Percentiles rank a stretch among this genome's conserved stretches.
These are phyloP conservation scores for Hyposoter didymator DNA, from an alignment of 2,888 invertebrate genomes.

Conservation along the genomic window DNA sequence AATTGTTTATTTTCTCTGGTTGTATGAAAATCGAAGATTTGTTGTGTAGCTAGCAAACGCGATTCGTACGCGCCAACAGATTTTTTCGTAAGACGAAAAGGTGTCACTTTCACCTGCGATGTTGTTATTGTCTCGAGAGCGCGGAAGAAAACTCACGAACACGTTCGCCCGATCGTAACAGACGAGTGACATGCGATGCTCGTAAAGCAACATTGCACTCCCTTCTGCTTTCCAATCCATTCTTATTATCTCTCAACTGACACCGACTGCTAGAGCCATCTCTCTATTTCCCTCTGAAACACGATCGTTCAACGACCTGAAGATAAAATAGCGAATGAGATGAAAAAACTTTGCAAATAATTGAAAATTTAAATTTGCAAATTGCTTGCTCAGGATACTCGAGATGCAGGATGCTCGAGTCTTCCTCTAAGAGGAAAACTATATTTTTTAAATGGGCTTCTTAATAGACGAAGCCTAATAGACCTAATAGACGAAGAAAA, in stretches of 20 bases:
- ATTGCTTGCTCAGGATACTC: too few relatives aligned
- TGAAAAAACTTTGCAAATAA: too few relatives aligned
- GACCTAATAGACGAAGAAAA: too few relatives aligned
- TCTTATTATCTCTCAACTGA: conserved; percentile 39
- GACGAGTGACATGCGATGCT: background rate
- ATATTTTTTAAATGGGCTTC: too few relatives aligned
- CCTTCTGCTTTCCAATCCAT: conserved; percentile 10
- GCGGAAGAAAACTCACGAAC: background rate
- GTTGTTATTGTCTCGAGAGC: conserved; percentile 22
- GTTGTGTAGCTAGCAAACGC: too few relatives aligned
- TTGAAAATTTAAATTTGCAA: too few relatives aligned
- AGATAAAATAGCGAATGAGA: background rate
- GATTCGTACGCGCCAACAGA: background rate
- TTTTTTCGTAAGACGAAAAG: background rate
- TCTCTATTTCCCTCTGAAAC: conserved; percentile 42
- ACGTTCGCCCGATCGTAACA: background rate
- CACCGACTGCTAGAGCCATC: conserved; percentile 62
- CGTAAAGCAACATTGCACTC: background rate
- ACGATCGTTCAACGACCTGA: background rate
- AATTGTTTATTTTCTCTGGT: background rate
- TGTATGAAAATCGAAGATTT: background rate
- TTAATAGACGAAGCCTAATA: too few relatives aligned
- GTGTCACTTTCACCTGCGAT: conserved; percentile 14
- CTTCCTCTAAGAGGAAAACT: too few relatives aligned
- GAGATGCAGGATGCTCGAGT: too few relatives aligned